Percentiles rank a stretch among this genome's conserved stretches.
Conservation (phyloP, 2,113 vertebrate genomes). For the Carettochelys insculpta region DNA sequence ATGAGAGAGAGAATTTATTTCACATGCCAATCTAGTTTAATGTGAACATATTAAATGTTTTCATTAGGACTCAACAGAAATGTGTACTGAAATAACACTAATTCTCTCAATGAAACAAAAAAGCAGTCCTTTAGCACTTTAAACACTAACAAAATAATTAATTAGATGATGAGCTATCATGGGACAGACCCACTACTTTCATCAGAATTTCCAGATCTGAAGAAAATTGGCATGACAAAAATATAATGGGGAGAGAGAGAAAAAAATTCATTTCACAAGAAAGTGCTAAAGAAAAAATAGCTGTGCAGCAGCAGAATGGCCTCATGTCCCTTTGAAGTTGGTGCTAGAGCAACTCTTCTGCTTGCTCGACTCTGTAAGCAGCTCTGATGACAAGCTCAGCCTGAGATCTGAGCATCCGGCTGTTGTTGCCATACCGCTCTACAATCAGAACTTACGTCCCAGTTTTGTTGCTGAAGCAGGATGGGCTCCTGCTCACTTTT, state of each 20-base stretch:
- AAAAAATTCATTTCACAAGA: no score
- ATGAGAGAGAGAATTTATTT: background rate
- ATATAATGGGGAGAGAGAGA: no score
- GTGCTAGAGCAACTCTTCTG: background rate
- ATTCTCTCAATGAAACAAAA: no score
- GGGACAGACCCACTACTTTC: no score
- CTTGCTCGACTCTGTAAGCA: background rate
- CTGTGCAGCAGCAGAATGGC: background rate
- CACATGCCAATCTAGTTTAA: background rate
- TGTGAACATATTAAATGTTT: background rate
- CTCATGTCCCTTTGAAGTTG: background rate
- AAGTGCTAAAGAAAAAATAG: background rate
- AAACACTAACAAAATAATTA: no score
- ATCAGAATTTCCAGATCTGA: no score
- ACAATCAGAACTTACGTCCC: background rate
- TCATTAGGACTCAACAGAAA: background rate
- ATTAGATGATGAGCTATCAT: no score
- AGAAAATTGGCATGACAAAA: no score
- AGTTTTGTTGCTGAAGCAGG: background rate
- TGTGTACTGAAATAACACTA: background rate
- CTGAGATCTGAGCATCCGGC: slow-evolving; percentile 11
- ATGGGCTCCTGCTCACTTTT: background rate
- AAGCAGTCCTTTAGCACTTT: no score
- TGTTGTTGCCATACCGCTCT: slow-evolving; percentile 31
- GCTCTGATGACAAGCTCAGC: background rate